Base-by-base conservation (phyloP, 2,888 invertebrate genomes). In the Brenthis hecate region DNA sequence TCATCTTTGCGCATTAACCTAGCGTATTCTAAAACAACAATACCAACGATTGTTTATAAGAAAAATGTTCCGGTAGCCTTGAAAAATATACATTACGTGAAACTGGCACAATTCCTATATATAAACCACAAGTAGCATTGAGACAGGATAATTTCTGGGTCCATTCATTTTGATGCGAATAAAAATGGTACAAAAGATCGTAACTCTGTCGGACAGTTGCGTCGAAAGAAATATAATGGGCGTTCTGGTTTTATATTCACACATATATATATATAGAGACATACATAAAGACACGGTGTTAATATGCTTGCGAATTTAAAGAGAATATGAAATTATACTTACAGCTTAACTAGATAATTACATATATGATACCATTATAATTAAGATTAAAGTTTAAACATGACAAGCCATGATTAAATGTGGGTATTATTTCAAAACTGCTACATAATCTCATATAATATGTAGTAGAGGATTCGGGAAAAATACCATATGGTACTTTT, bases 161-260 rank as follows among this genome's bases (percentile, higher is more conserved):
- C 85, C 84, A 87, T 86, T 86, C 85, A 85, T 81, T 87, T 85
- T 84, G 81, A 83, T 82, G 73, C 58, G 76, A 72, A 80, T 78
- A 80, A 79, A 80, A 79, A 78, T 76, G 73, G 70, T 64, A 74
- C 58, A 72, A 70, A 72, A 70, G 58, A 56, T 73, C 71, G 71
- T 77, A 76, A 80, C 48, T 70, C 74, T 65, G 74, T 72, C 75
- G 65, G 56, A 57, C n/a, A 62, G 47, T 51, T 19, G 66, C 66
- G 66, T 67, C 65, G 68, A 62, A 60, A 67, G 43, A 51, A 28
- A 69, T 68, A 70, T 55, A 71, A 60, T 60, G 58, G 47, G 36
- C 50, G 19, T 60, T 65, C 23, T 47, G n/a, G 51, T 36, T 28
- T 64, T 53, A 71, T 43, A 54, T 64, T 53, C 16, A 63, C 55